These are phyloP conservation scores for Acromyrmex echinatior DNA, from an alignment of 1,140 invertebrate species.

Conservation along the genomic window DNA sequence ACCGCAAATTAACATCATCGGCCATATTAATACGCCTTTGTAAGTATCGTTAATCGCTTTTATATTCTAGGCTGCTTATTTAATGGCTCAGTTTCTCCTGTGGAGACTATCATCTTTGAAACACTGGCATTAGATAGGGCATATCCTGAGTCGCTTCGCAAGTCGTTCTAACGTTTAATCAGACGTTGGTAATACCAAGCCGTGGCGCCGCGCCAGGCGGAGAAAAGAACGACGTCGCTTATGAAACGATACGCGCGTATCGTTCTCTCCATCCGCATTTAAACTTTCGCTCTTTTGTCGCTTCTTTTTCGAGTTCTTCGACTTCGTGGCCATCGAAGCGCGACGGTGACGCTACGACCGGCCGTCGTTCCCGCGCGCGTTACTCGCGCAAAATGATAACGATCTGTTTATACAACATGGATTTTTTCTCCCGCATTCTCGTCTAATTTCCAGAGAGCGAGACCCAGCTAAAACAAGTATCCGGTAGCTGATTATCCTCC, in stretches of 20 bases:
- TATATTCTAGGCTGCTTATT: not conserved
- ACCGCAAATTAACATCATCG: slow-evolving; percentile 37
- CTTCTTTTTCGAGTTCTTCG: slow-evolving; percentile 44
- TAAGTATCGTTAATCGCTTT: slow-evolving; percentile 30
- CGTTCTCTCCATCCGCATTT: not conserved
- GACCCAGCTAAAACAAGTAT: slow-evolving; percentile 66
- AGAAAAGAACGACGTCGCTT: not conserved
- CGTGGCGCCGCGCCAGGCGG: not conserved
- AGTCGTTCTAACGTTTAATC: slow-evolving; percentile 2
- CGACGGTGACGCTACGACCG: slow-evolving; percentile 21
- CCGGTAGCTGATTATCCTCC: slow-evolving; percentile 74
- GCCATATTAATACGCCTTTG: not conserved
- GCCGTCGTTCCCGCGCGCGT: slow-evolving; percentile 36
- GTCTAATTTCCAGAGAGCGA: slow-evolving; percentile 69
- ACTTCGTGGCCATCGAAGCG: slow-evolving; percentile 34
- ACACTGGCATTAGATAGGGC: not conserved
- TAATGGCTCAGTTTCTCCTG: not conserved
- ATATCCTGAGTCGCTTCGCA: not conserved
- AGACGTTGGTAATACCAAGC: not conserved
- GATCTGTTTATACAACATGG: slow-evolving; percentile 59
- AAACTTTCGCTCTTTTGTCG: slow-evolving; percentile 57
- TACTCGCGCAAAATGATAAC: slow-evolving; percentile 54
- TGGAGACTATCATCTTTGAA: not conserved
- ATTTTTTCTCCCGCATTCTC: slow-evolving; percentile 59
- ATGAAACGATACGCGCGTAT: slow-evolving; percentile 12